Evolutionary conservation across 2,888 invertebrate species (phyloP).

Genomic region (Syrista parreyssii): DNA sequence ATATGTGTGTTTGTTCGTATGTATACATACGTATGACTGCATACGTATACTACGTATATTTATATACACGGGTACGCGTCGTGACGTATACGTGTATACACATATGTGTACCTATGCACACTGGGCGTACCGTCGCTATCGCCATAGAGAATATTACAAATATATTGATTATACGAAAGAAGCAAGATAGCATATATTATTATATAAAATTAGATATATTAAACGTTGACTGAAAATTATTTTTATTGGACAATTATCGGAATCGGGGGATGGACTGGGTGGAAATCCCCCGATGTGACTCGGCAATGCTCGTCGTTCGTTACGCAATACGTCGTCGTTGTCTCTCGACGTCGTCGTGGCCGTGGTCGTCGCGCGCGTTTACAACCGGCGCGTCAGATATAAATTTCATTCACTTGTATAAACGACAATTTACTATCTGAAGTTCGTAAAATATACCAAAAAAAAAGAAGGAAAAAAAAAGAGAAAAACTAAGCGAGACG

Average conservation of each 20-base stretch:
- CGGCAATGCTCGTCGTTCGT: not conserved
- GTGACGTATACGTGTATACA: not conserved
- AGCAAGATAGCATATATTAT: conserved; percentile 28
- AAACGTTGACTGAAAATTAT: conserved; percentile 50
- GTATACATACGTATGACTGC: conserved; percentile 26
- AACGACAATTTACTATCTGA: conserved; percentile 17
- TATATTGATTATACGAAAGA: conserved; percentile 12
- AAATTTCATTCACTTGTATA: conserved; percentile 20
- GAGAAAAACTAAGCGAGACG: not conserved
- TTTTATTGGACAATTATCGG: conserved; percentile 46
- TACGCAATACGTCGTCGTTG: not conserved
- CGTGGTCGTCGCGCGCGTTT: conserved; percentile 2
- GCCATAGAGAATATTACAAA: conserved; percentile 16
- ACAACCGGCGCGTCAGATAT: conserved; percentile 9
- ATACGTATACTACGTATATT: conserved; percentile 8
- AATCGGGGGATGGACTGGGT: conserved; percentile 6
- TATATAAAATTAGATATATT: conserved; percentile 39
- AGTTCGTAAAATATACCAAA: conserved; percentile 2
- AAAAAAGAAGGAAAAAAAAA: conserved; percentile 31
- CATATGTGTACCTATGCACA: not conserved
- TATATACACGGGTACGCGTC: conserved; percentile 6
- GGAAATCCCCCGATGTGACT: not conserved
- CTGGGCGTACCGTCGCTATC: not conserved
- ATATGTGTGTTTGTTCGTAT: conserved; percentile 28
- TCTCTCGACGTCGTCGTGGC: not conserved